Conservation (phyloP, 2,113 vertebrate species). For the Archocentrus centrarchus region DNA sequence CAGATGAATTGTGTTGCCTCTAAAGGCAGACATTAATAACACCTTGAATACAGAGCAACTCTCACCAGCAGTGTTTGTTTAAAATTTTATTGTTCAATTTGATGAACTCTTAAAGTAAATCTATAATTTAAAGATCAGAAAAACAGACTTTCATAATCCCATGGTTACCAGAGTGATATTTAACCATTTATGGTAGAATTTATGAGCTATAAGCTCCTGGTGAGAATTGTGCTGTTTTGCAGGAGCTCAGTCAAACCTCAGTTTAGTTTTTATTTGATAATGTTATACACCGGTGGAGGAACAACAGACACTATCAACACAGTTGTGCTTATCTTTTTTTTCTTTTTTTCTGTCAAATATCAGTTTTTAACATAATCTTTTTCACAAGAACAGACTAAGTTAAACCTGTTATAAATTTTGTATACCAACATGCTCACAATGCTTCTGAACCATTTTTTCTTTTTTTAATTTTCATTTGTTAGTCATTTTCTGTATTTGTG, state of each 20-base stretch:
- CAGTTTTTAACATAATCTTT: slow-evolving; percentile 71
- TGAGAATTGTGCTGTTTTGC: slow-evolving; percentile 67
- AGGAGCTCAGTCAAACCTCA: slow-evolving; percentile 51
- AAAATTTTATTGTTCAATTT: neutral
- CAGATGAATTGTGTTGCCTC: slow-evolving; percentile 64
- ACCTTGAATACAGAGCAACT: slow-evolving; percentile 65
- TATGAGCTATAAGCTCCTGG: neutral
- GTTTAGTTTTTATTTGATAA: slow-evolving; percentile 66
- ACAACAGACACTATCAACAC: slow-evolving; percentile 80
- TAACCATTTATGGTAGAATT: neutral
- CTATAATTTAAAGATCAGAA: neutral
- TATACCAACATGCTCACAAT: slow-evolving; percentile 84
- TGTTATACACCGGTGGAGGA: slow-evolving; percentile 76
- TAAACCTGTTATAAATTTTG: slow-evolving; percentile 76
- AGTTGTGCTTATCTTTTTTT: slow-evolving; percentile 79
- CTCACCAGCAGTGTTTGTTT: slow-evolving; percentile 40
- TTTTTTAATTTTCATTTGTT: slow-evolving; percentile 35
- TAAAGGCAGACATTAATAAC: slow-evolving; percentile 63
- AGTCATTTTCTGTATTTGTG: neutral
- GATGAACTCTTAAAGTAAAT: neutral
- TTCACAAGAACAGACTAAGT: slow-evolving; percentile 81
- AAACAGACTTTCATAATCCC: neutral
- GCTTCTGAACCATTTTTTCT: slow-evolving; percentile 71
- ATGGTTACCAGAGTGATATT: neutral
- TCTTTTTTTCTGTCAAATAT: slow-evolving; percentile 72